Percentiles rank a stretch among this genome's conserved stretches.
Evolutionary conservation across 2,113 vertebrate genomes (phyloP).

Genomic region (Campylorhamphus procurvoides): DNA sequence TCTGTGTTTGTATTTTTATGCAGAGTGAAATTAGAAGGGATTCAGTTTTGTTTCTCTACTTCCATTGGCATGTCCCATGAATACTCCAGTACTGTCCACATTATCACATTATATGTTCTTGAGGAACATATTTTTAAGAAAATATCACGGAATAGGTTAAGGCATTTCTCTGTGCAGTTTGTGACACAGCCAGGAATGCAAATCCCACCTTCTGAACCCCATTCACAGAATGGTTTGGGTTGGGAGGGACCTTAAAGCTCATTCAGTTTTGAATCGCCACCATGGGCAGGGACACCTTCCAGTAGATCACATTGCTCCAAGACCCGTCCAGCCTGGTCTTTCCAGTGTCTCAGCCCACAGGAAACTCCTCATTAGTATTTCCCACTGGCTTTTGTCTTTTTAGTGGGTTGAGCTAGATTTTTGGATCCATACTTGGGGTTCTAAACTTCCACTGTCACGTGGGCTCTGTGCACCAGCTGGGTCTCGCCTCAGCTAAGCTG

Average conservation of each 20-base stretch:
- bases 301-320: not conserved
- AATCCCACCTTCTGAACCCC: not conserved
- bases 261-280: not conserved
- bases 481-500: not conserved
- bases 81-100: rapidly evolving
- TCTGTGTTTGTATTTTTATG: not conserved
- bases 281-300: not conserved
- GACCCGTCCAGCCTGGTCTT: not conserved
- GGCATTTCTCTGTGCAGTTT: not conserved
- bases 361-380: not conserved
- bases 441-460: not conserved
- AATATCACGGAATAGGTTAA: not conserved
- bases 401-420: not conserved
- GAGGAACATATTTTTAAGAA: not conserved
- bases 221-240: not conserved
- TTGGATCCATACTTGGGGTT: not conserved
- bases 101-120: not conserved
- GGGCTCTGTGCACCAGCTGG: not conserved
- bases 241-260: too few relatives aligned
- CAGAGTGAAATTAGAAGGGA: not conserved
- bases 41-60: not conserved
- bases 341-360: not conserved
- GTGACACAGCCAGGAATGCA: not conserved
- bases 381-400: not conserved
- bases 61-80: too few relatives aligned